phyloP scores from a whole-genome alignment of 1,140 invertebrate species.

The Alviniconcha marisindica region DNA sequence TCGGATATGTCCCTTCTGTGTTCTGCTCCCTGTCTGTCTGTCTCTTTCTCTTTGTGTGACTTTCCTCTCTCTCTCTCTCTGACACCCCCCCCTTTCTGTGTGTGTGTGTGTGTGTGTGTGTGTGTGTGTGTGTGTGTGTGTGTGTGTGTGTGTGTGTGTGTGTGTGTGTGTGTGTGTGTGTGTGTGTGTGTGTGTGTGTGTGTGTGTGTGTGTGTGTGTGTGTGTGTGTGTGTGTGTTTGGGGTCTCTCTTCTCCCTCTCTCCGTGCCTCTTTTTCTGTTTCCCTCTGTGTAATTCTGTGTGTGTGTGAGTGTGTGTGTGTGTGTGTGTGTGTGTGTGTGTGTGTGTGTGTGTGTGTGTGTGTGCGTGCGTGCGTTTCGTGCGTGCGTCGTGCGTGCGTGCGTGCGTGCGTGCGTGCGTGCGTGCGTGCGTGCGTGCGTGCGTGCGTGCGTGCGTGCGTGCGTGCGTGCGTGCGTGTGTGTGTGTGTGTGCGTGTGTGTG shows the following conservation, averaged over 20 bases:
- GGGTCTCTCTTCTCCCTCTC: neutral
- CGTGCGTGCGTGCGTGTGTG: conserved; percentile 18
- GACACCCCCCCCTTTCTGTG: neutral
- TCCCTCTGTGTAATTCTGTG: neutral
- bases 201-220: neutral
- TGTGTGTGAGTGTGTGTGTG: conserved; percentile 2
- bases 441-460: neutral
- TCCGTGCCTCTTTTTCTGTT: conserved; percentile 3
- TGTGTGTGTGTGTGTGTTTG: neutral
- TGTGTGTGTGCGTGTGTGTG: conserved; percentile 15
- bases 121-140: neutral
- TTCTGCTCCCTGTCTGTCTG: no score
- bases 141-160: neutral
- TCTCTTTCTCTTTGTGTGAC: no score
- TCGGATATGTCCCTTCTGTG: no score
- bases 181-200: neutral
- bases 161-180: neutral
- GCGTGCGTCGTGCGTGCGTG: neutral
- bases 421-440: neutral
- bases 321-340: conserved; percentile 1
- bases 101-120: neutral
- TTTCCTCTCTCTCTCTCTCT: no score
- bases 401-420: no score
- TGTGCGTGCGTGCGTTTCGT: neutral
- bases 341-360: conserved; percentile 9